Base-by-base conservation (phyloP, 2,888 invertebrate genomes). In the Tiliacea aurago region DNA sequence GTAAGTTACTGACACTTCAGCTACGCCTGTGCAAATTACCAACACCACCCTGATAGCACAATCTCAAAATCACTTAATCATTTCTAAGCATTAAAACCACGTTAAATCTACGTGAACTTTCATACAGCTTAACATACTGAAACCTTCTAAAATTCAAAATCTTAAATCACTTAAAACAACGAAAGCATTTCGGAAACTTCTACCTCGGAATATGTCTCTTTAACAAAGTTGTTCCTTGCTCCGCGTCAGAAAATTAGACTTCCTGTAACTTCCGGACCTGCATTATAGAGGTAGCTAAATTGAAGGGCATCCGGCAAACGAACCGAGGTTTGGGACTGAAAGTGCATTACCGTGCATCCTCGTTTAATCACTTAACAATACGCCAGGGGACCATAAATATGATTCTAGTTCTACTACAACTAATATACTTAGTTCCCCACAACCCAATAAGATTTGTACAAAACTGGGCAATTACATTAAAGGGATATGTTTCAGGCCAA, bases 261-360 rank as follows among this genome's bases (percentile, higher is more conserved):
- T 78, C 56, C 61, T 59, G 59, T 58, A 74, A 78, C 45, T 71
- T 74, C 7, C 45, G 49, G 47, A 59, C 47, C 47, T 72, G 65
- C 82, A 81, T 81, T 81, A 81, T 68, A 73, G 58, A 65, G 61
- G 67, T 61, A 56, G 47, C 43, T 61, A 55, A 70, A 81, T 71
- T 55, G 73, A 56, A 56, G 62, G 59, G 56, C 66, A 67, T 71
- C 69, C 59, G 41, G 55, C 1, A 37, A 71, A 64, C 45, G 82
- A 53, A 68, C 45, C 47, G 69, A 71, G 65, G 23, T 66, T 68
- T 70, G 49, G 66, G 51, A 66, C 33, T 55, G 7, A 33, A 43
- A 18, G 23, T 67, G 47, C 55, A 81, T 67, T 77, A 70, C 45
- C 65, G 33, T 55, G 37, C 67, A 75, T 56, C 58, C 62, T 65